phyloP scores from a whole-genome alignment of 2,113 vertebrate species.

The Pantherophis guttatus region DNA sequence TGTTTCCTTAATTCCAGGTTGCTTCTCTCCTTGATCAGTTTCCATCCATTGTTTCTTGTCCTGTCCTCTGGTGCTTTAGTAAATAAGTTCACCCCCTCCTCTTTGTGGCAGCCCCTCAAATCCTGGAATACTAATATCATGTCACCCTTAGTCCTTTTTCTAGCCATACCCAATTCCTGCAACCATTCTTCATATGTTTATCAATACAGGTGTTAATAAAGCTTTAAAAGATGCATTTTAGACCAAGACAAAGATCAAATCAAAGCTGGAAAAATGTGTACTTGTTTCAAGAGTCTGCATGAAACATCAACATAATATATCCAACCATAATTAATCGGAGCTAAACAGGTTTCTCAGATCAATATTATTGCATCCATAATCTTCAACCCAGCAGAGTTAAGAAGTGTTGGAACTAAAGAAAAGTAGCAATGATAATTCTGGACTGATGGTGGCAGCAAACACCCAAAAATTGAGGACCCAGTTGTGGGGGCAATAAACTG shows the following conservation, averaged over 20 bases:
- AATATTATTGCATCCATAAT: background rate
- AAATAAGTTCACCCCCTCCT: too few species aligned
- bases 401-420: background rate
- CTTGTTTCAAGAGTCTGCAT: background rate
- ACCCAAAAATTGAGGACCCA: background rate
- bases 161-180: too few species aligned
- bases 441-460: constrained; percentile 63
- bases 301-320: background rate
- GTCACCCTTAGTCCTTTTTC: too few species aligned
- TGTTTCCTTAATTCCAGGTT: too few species aligned
- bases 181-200: too few species aligned
- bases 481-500: too few species aligned
- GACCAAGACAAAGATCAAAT: background rate
- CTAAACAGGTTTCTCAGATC: background rate
- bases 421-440: background rate
- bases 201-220: too few species aligned
- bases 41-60: too few species aligned
- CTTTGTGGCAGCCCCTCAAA: too few species aligned
- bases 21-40: too few species aligned
- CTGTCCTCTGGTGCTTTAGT: too few species aligned
- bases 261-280: background rate
- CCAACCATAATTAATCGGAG: background rate
- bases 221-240: background rate
- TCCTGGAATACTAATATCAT: too few species aligned
- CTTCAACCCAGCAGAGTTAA: background rate